A percentile compares a stretch with the other conserved stretches of the same genome.
These are phyloP conservation scores for Phrixothrix hirtus DNA, from an alignment of 2,888 invertebrate genomes.

Conservation along the genomic window DNA sequence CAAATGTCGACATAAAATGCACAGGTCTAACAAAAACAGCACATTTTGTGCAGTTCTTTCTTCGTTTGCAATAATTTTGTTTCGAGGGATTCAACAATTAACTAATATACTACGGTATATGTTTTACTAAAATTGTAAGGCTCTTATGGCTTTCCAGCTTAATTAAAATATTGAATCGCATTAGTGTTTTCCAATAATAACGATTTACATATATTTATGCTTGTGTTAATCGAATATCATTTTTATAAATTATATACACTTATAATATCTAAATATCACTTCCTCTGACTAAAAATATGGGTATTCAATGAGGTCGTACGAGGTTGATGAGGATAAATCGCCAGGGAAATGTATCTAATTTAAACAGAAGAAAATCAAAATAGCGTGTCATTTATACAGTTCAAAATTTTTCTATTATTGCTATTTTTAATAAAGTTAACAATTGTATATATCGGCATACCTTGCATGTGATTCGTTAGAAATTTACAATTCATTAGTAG, in stretches of 20 bases:
- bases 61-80: too few species aligned
- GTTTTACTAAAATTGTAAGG: too few species aligned
- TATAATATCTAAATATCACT: neutral
- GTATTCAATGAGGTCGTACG: constrained; percentile 2
- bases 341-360: constrained; percentile 15
- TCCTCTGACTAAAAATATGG: neutral
- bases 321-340: constrained; percentile 13
- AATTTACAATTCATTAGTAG: too few species aligned
- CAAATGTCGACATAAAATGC: too few species aligned
- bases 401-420: constrained; percentile 3
- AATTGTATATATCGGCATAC: neutral
- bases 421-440: neutral
- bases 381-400: constrained; percentile 8
- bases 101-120: neutral
- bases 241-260: constrained; percentile 1
- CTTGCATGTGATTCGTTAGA: neutral
- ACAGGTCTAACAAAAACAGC: too few species aligned
- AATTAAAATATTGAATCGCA: neutral
- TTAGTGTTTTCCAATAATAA: too few species aligned
- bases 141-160: neutral
- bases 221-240: too few species aligned
- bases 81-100: too few species aligned
- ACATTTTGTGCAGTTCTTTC: neutral
- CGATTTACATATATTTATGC: too few species aligned
- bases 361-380: constrained; percentile 12